Evolutionary conservation across 2,888 invertebrate genomes (phyloP), one percentile per base, ranked within the genome.

Genomic region (Oegoconia quadripuncta): DNA sequence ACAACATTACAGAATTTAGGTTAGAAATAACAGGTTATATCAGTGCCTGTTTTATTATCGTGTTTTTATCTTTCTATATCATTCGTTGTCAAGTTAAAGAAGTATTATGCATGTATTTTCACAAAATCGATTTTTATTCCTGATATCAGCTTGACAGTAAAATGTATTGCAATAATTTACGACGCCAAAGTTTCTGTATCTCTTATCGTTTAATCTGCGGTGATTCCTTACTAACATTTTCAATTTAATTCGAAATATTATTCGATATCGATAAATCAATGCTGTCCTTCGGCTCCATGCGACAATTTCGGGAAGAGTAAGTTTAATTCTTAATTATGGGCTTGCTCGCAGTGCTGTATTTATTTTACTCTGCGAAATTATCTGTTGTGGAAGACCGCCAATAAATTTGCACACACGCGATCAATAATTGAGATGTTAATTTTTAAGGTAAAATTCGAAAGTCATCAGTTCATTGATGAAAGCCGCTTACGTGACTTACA

Each of bases 251-350:
- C 64, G 64, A 71, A 74, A 71, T 74, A 74, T 74, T 68, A 72
- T 71, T 73, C 57, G 54, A 48, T 35, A 43, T 61, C 56, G 44
- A 75, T 83, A 83, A 82, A 82, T 82, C 75, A 77, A 59, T 44
- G 50, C 50, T 59, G 59, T 65, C 61, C 64, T 62, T 55, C 53
- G 61, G 62, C 62, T 64, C 41, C 59, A 65, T 54, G 72, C 64
- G 73, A 76, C 77, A 75, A 74, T 75, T 78, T 76, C 55, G 64
- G 69, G 64, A 72, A 71, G 69, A 74, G 66, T 64, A 66, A 63
- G 54, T 80, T 77, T 77, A 79, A 80, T 79, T 76, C 79, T 81
- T 82, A 83, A 81, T 83, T 78, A 80, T 79, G 68, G 70, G 55
- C 62, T 67, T 64, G 67, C 65, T 67, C 51, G 64, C 52, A 63